Conservation (phyloP, 2,888 invertebrate genomes). For the Hedychridium roseum region DNA sequence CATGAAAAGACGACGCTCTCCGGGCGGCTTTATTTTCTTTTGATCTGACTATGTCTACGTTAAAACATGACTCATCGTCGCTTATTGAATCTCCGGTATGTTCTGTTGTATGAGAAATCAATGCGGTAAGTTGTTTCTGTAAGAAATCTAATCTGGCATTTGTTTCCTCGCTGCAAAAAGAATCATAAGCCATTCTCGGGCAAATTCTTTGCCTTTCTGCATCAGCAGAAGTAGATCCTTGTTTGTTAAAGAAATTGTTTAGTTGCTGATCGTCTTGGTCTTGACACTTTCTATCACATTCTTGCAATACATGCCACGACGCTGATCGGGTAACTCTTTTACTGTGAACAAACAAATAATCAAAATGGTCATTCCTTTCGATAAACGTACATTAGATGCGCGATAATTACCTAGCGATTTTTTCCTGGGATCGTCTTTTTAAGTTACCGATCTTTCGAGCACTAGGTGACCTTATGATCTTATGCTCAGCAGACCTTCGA, state of each 20-base stretch:
- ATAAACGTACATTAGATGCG: background rate
- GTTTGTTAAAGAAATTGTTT: constrained; percentile 43
- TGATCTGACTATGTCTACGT: constrained; percentile 48
- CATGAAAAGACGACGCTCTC: constrained; percentile 60
- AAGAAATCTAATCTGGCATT: constrained; percentile 49
- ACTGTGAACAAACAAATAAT: constrained; percentile 26
- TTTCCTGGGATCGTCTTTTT: constrained; percentile 76
- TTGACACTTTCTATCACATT: constrained; percentile 23
- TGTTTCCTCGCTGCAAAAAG: constrained; percentile 48
- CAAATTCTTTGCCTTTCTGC: constrained; percentile 12
- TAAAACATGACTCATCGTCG: constrained; percentile 37
- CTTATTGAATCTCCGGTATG: constrained; percentile 43
- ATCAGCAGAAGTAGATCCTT: background rate
- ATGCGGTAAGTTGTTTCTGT: constrained; percentile 47
- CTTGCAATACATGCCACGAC: constrained; percentile 70
- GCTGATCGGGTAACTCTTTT: constrained; percentile 66
- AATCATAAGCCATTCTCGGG: constrained; percentile 10
- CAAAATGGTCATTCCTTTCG: background rate
- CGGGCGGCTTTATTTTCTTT: constrained; percentile 34
- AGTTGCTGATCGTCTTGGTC: constrained; percentile 25
- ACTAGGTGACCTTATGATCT: constrained; percentile 80
- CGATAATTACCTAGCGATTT: constrained; percentile 49
- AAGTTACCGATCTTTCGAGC: constrained; percentile 82
- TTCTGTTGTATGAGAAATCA: constrained; percentile 51
- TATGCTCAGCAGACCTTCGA: constrained; percentile 73